phyloP scores from a whole-genome alignment of 2,113 vertebrate species.

The Zapornia atra region DNA sequence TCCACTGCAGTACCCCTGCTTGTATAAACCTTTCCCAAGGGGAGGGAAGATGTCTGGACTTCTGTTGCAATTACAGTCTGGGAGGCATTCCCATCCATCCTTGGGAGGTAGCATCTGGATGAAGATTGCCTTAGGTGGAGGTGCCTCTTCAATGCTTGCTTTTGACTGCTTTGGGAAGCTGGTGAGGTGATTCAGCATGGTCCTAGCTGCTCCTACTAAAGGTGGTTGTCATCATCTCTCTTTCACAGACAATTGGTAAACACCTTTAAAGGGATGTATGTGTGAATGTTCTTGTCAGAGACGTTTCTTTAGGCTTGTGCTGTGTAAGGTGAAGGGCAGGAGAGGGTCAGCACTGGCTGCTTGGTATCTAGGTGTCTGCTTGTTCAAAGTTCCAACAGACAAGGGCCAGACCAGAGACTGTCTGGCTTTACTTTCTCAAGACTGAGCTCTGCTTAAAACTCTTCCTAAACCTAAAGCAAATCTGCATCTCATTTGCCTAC shows the following conservation, averaged over 20 bases:
- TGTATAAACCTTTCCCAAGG: fast-evolving
- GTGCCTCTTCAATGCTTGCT: fast-evolving
- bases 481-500: neutral
- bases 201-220: neutral
- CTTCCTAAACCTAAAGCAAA: neutral
- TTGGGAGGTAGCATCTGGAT: neutral
- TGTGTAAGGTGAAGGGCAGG: neutral
- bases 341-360: neutral
- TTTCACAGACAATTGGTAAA: neutral
- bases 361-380: neutral
- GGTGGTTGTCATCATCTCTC: fast-evolving
- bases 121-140: neutral
- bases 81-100: neutral
- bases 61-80: neutral
- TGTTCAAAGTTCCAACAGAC: neutral
- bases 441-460: neutral
- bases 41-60: neutral
- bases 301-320: neutral
- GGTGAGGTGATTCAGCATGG: neutral
- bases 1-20: neutral
- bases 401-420: neutral
- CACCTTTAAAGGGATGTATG: neutral
- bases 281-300: neutral
- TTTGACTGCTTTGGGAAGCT: neutral
- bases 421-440: neutral